Evolutionary conservation across 2,888 invertebrate species (phyloP).

Genomic region (Synanthedon tipuliformis): DNA sequence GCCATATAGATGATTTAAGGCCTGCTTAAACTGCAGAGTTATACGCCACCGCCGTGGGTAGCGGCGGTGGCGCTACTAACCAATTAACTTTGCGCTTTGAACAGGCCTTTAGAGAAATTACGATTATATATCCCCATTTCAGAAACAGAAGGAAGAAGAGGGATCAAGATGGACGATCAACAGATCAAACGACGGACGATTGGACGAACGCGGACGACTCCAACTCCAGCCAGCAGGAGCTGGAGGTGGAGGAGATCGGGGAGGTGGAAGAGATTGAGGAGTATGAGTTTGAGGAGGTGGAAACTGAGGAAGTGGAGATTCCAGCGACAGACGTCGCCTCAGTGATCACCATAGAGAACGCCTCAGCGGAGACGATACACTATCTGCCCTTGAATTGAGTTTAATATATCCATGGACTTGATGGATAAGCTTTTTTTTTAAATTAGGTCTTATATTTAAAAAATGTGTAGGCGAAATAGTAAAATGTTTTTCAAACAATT

Average conservation of each 20-base stretch:
- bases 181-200: constrained; percentile 8
- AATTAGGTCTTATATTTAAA: too few relatives aligned
- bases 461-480: too few relatives aligned
- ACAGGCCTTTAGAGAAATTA: neutral
- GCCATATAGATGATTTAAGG: too few relatives aligned
- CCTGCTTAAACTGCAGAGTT: too few relatives aligned
- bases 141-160: constrained; percentile 31
- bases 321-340: constrained; percentile 5
- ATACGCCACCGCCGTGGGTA: too few relatives aligned
- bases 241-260: neutral
- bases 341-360: constrained; percentile 1
- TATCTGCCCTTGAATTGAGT: constrained; percentile 17
- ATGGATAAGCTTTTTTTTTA: too few relatives aligned
- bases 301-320: constrained; percentile 6
- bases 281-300: constrained; percentile 11
- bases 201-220: constrained; percentile 15
- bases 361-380: constrained; percentile 18
- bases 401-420: too few relatives aligned
- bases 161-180: constrained; percentile 15
- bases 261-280: neutral
- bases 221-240: constrained; percentile 10
- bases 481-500: too few relatives aligned
- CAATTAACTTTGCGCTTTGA: too few relatives aligned
- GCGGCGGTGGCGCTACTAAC: too few relatives aligned
- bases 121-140: constrained; percentile 1